Conservation (phyloP, 2,888 invertebrate genomes). For the Ennomos fuscantarius region DNA sequence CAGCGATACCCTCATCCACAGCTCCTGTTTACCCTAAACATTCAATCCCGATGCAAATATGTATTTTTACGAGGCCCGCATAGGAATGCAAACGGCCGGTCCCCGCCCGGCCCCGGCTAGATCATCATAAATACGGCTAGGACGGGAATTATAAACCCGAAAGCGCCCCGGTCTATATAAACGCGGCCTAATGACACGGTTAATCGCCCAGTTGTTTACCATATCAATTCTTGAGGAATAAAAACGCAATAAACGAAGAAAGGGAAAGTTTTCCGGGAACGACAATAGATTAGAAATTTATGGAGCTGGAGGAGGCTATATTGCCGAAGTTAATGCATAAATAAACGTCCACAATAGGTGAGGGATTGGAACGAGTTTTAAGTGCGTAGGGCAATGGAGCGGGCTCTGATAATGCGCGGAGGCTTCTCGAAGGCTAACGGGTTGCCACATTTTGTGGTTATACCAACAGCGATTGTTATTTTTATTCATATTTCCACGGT, state of each 20-base stretch:
- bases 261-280: slow-evolving; percentile 47
- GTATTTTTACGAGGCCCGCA: slow-evolving; percentile 51
- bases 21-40: slow-evolving; percentile 52
- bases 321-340: slow-evolving; percentile 81
- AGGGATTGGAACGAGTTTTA: slow-evolving; percentile 36
- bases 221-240: slow-evolving; percentile 63
- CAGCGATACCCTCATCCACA: slow-evolving; percentile 8
- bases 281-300: slow-evolving; percentile 63
- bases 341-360: slow-evolving; percentile 78
- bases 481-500: neutral
- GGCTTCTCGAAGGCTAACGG: neutral
- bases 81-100: slow-evolving; percentile 49
- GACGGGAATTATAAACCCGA: slow-evolving; percentile 45
- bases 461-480: too few relatives aligned
- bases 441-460: neutral
- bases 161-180: slow-evolving; percentile 40
- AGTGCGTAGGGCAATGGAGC: slow-evolving; percentile 23
- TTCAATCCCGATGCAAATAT: slow-evolving; percentile 58
- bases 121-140: slow-evolving; percentile 46
- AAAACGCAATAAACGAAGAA: slow-evolving; percentile 53
- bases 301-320: slow-evolving; percentile 62
- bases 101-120: slow-evolving; percentile 21
- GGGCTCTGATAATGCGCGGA: slow-evolving; percentile 20
- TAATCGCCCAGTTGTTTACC: slow-evolving; percentile 62
- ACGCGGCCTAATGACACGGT: slow-evolving; percentile 57